Percentiles rank a stretch among this genome's conserved stretches.
Evolutionary conservation across 2,113 vertebrate species (phyloP).

Genomic region (Castor canadensis): DNA sequence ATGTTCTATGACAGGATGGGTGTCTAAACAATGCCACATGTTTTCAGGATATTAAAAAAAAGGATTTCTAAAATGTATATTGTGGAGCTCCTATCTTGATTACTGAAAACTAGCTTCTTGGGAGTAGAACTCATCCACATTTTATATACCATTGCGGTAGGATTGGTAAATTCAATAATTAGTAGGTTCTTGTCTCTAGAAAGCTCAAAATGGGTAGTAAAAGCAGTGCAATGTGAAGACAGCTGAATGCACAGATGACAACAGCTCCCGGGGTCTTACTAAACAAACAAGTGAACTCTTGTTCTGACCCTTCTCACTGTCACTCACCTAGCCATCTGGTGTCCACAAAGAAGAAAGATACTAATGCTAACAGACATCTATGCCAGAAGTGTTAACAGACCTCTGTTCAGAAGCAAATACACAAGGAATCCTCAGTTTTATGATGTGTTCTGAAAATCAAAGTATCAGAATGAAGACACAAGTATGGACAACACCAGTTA

Average conservation of each 20-base stretch:
- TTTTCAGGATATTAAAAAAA: background rate
- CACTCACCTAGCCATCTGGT: background rate
- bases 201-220: background rate
- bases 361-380: background rate
- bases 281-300: background rate
- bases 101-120: background rate
- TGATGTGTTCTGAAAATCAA: background rate
- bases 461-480: conserved; percentile 8
- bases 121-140: background rate
- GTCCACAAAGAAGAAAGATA: background rate
- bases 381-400: background rate
- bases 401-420: background rate
- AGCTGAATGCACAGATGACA: background rate
- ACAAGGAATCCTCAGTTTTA: background rate
- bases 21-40: background rate
- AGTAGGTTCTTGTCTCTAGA: background rate
- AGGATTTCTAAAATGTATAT: background rate
- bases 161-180: background rate
- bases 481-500: background rate
- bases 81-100: background rate
- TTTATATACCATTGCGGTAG: background rate
- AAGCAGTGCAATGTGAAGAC: background rate
- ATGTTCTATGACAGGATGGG: background rate
- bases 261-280: background rate
- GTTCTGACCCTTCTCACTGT: background rate